Evolutionary conservation across 2,888 invertebrate species (phyloP).

Genomic region (Rhodophaea formosa): DNA sequence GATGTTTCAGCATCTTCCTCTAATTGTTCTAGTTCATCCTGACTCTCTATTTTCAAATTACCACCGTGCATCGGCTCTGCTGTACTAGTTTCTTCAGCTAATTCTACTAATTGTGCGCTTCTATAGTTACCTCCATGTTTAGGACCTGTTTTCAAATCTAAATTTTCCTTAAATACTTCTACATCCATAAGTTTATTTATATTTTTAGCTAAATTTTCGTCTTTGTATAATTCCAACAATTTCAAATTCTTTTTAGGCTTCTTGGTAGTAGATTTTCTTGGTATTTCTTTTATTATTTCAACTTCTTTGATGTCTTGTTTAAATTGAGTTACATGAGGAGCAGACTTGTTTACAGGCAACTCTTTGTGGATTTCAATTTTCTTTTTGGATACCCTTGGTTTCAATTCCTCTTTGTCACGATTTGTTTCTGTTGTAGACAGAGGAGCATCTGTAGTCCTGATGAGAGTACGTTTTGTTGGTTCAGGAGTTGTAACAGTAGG

Average conservation of each 20-base stretch:
- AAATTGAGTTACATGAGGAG: conserved; percentile 61
- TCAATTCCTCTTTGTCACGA: conserved; percentile 38
- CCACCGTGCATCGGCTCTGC: conserved; percentile 19
- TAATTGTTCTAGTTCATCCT: conserved; percentile 26
- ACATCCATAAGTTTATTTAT: conserved; percentile 67
- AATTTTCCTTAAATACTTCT: conserved; percentile 64
- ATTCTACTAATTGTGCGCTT: conserved; percentile 39
- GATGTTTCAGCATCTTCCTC: conserved; percentile 52
- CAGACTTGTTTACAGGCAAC: conserved; percentile 55
- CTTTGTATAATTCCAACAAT: conserved; percentile 63
- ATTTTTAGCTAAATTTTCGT: conserved; percentile 66
- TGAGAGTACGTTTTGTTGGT: conserved; percentile 57
- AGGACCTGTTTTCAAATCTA: conserved; percentile 57
- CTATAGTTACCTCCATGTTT: conserved; percentile 74
- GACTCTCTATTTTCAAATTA: neutral
- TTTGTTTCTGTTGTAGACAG: conserved; percentile 46
- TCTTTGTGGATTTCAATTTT: conserved; percentile 71
- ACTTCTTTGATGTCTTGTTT: conserved; percentile 71
- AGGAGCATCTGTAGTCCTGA: conserved; percentile 58
- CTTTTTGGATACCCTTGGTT: conserved; percentile 57
- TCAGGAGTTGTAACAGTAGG: conserved; percentile 48
- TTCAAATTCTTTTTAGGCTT: conserved; percentile 52
- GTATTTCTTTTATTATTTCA: conserved; percentile 68
- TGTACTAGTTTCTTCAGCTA: conserved; percentile 31
- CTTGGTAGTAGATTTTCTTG: conserved; percentile 34